Percentiles rank a stretch among this genome's conserved stretches.
Evolutionary conservation across 2,113 vertebrate genomes (phyloP).

Genomic region (Chloebia gouldiae): DNA sequence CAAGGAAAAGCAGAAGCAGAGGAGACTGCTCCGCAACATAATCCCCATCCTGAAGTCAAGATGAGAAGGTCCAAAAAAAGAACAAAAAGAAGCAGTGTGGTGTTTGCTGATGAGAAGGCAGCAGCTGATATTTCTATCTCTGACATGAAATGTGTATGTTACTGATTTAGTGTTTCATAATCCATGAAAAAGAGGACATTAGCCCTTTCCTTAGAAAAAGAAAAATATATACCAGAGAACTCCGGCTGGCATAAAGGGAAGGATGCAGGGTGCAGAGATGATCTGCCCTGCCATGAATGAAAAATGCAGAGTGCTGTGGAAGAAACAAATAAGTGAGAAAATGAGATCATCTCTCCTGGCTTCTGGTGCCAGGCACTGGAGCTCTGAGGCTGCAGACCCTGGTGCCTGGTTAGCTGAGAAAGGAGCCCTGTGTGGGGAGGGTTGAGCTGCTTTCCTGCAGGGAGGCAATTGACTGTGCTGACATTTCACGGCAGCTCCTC

Average conservation of each 20-base stretch:
- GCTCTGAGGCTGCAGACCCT: background rate
- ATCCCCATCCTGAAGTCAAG: constrained; percentile 86
- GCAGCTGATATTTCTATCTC: constrained; percentile 57
- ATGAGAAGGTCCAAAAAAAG: constrained; percentile 89
- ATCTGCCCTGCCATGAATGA: background rate
- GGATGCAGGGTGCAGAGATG: background rate
- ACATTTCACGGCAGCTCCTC: background rate
- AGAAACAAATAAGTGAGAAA: background rate
- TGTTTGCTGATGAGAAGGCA: constrained; percentile 87
- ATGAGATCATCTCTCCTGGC: background rate
- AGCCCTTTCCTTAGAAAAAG: background rate
- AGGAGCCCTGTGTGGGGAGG: background rate
- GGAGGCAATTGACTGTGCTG: constrained; percentile 22
- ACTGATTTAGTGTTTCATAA: background rate
- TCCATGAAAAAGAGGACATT: background rate
- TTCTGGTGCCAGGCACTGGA: background rate
- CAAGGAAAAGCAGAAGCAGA: constrained; percentile 75
- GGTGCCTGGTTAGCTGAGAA: background rate
- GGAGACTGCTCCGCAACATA: constrained; percentile 69
- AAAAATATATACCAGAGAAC: background rate
- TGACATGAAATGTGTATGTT: constrained; percentile 74
- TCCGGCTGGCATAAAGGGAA: background rate
- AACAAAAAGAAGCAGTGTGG: constrained; percentile 92
- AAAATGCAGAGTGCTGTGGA: background rate
- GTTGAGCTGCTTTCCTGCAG: background rate